Base-by-base conservation (phyloP, 2,797 vertebrate species). In the Ara ararauna region DNA sequence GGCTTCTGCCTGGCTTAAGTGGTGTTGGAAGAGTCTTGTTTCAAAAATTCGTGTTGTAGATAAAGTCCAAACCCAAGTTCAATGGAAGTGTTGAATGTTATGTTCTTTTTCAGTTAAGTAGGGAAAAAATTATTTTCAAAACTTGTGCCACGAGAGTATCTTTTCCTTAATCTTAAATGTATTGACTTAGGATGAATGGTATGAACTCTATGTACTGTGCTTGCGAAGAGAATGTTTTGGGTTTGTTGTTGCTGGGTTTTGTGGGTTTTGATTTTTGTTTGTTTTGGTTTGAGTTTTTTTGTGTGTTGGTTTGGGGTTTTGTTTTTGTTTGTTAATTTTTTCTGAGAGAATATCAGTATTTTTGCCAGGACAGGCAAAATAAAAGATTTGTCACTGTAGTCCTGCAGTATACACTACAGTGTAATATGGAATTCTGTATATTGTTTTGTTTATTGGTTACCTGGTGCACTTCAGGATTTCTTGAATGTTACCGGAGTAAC, bases 231-330 rank as follows among this genome's bases (percentile, higher is more conserved):
- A 17, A 66, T 71, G 24, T 8, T 47, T 75, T 51, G 23, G 23
- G 15, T 17, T 26, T 60, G n/a, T 60, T 60, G 56, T 26, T 36
- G 23, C 23, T 24, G 56, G 23, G 22, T 36, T 60, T 60, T 60
- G n/a, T 22, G 15, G 10, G 2, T 0, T 16, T 62, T 64, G n/a
- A 5, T 58, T 23, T n/a, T 65, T 45, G n/a, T 5, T 61, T 27
- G 7, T 2, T 30, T 64, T 40, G 27, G 5, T 36, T 36, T 36
- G 54, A 9, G 19, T 23, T 58, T 15, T 6, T 23, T 58, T 34
- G 22, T 11, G 40, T 30, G 8, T 13, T 27, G 21, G 13, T 34
- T 58, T 58, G 9, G n/a, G n/a, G 9, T 23, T 58, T 60, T 58
- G n/a, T 11, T 60, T 36, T 50, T 50, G 10, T 61, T 38, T 61